These are phyloP conservation scores for Brienomyrus longianalis DNA, from an alignment of 2,113 vertebrate genomes.

Conservation along the genomic window DNA sequence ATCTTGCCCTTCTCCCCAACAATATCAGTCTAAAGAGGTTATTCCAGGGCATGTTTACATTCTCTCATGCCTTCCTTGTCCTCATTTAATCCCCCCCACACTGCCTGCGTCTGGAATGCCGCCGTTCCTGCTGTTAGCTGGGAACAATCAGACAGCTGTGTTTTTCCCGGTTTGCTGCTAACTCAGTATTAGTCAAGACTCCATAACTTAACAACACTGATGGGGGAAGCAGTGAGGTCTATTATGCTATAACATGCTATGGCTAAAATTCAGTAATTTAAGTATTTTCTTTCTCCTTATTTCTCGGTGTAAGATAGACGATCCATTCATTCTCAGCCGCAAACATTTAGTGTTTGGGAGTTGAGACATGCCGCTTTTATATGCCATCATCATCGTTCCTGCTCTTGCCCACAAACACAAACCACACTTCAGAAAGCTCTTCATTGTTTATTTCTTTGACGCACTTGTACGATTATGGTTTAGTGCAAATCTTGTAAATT, in stretches of 20 bases:
- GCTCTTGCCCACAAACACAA: background rate
- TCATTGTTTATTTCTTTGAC: constrained; percentile 1
- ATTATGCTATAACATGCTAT: background rate
- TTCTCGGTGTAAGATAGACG: background rate
- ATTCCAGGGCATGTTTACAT: constrained; percentile 55
- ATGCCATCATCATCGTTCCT: background rate
- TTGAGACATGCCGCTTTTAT: background rate
- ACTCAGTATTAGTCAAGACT: background rate
- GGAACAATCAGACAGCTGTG: background rate
- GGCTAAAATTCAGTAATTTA: background rate
- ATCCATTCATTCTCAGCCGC: background rate
- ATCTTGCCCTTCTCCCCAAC: constrained; percentile 56
- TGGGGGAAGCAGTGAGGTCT: background rate
- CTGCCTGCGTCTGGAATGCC: background rate
- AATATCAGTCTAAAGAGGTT: constrained; percentile 53
- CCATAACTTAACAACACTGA: background rate
- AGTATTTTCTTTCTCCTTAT: background rate
- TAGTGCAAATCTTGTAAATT: background rate
- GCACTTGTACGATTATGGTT: background rate
- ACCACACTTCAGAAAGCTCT: background rate
- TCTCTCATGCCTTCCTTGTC: constrained; percentile 40
- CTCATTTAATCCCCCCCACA: background rate
- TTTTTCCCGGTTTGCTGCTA: background rate
- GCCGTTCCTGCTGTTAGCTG: background rate
- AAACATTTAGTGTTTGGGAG: background rate